Conservation (phyloP, 30 jellyfish, hydroid and myxozoan genomes). For the Aurelia aurita region DNA sequence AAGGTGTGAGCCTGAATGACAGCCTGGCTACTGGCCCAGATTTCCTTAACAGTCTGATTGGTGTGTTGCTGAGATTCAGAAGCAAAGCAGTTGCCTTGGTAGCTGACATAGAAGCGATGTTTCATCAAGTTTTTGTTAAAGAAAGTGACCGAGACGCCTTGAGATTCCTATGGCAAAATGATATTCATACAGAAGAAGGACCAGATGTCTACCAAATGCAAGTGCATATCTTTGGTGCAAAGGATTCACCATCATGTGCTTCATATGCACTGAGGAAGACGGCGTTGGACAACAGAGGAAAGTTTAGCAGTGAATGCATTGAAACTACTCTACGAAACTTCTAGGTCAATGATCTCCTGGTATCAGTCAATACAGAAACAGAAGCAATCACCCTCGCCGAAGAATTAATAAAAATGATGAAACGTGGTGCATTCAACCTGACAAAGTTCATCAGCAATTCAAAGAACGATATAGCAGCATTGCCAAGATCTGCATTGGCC, state of each 20-base stretch:
- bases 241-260: constrained; percentile 32
- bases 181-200: neutral
- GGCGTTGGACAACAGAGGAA: neutral
- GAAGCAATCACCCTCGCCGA: constrained; percentile 1
- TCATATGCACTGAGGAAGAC: constrained; percentile 5
- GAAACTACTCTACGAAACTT: neutral
- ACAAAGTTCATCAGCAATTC: neutral
- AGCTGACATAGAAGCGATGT: constrained; percentile 49
- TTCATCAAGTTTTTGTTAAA: constrained; percentile 32
- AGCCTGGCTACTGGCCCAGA: constrained; percentile 11
- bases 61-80: constrained; percentile 11
- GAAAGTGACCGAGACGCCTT: constrained; percentile 32
- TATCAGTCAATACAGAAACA: neutral
- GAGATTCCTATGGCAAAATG: constrained; percentile 46
- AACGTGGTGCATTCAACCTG: constrained; percentile 17
- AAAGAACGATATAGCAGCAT: neutral
- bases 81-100: neutral
- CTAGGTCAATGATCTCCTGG: neutral
- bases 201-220: constrained; percentile 17
- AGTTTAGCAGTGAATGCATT: neutral
- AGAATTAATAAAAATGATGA: neutral
- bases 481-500: constrained; percentile 11
- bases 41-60: constrained; percentile 1
- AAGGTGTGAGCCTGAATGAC: neutral
- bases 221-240: constrained; percentile 56